phyloP scores from a whole-genome alignment of 1,140 invertebrate species.

The Tetraneura akinire region DNA sequence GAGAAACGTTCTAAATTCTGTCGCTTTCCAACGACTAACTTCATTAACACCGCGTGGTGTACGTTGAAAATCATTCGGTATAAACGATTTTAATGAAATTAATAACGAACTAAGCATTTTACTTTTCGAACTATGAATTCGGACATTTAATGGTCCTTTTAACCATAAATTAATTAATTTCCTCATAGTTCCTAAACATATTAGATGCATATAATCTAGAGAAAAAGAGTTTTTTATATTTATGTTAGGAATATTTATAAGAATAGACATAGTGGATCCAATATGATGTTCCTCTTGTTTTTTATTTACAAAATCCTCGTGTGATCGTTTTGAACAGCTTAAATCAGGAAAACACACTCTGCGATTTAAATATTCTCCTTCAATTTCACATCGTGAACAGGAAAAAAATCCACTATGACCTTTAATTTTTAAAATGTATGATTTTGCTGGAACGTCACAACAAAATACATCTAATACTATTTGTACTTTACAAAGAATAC shows the following conservation, averaged over 20 bases:
- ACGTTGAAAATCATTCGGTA: background rate
- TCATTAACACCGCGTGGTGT: background rate
- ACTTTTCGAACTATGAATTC: background rate
- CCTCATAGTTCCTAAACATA: background rate
- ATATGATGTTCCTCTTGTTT: background rate
- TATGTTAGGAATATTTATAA: conserved; percentile 19
- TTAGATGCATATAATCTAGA: too few relatives aligned
- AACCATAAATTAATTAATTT: background rate
- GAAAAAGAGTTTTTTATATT: background rate
- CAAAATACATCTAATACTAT: background rate
- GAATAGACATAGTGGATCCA: background rate
- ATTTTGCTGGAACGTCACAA: too few relatives aligned
- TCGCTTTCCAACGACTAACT: background rate
- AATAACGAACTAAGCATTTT: background rate
- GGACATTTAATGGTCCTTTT: background rate
- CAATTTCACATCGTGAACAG: background rate
- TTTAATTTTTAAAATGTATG: too few relatives aligned
- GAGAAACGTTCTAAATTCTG: background rate
- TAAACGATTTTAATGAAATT: background rate
- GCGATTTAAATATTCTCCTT: background rate
- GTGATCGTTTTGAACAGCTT: background rate
- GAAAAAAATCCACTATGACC: too few relatives aligned
- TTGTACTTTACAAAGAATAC: background rate
- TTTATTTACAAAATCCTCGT: background rate
- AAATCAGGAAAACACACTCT: background rate